phyloP scores from a whole-genome alignment of 2,797 vertebrate species.

The Cygnus olor region DNA sequence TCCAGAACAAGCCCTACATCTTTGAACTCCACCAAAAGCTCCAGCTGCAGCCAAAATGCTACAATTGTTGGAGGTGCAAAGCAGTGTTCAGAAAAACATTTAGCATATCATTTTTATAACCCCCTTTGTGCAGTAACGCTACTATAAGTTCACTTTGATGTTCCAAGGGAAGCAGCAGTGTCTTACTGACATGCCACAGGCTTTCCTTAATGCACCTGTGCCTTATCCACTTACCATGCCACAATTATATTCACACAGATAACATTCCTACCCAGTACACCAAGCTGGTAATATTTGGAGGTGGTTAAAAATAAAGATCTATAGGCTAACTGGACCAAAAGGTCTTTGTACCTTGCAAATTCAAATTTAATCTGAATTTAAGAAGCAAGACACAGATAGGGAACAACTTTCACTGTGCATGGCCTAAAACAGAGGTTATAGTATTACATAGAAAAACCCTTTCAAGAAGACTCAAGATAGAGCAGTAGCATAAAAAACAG shows the following conservation, averaged over 20 bases:
- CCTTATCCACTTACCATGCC: neutral
- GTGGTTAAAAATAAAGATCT: neutral
- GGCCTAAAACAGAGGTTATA: neutral
- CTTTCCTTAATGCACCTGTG: neutral
- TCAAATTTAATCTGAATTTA: neutral
- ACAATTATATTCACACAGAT: neutral
- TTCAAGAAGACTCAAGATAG: neutral
- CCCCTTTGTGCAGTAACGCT: neutral
- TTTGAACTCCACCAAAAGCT: neutral
- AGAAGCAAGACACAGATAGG: neutral
- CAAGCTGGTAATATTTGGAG: neutral
- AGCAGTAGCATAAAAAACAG: neutral
- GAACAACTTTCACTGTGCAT: neutral
- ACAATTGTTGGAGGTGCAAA: neutral
- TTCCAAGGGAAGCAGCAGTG: neutral
- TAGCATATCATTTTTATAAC: neutral
- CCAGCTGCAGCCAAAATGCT: neutral
- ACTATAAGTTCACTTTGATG: neutral
- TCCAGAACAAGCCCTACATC: neutral
- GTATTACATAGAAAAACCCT: neutral
- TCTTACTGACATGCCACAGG: neutral
- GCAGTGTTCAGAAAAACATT: neutral
- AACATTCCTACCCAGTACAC: neutral
- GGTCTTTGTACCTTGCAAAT: neutral
- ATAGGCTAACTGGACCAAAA: neutral